phyloP scores from a whole-genome alignment of 1,140 invertebrate genomes.

The Telenomus remus region DNA sequence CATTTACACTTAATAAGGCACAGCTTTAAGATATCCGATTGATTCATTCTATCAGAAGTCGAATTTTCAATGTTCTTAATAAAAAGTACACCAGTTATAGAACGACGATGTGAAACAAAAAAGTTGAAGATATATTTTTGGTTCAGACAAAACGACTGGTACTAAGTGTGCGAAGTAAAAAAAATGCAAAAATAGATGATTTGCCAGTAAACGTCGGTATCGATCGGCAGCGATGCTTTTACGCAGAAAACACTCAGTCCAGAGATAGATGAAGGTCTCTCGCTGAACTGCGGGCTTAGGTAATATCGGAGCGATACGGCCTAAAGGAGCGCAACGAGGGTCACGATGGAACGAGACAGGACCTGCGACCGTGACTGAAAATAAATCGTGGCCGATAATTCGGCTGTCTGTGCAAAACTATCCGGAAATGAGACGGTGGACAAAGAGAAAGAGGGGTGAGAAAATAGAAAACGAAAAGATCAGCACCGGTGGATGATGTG shows the following conservation, averaged over 20 bases:
- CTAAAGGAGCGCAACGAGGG: conserved; percentile 14
- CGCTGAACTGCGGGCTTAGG: conserved; percentile 45
- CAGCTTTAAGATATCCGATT: no score
- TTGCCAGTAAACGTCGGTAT: conserved; percentile 49
- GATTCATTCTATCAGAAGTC: no score
- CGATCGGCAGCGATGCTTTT: conserved; percentile 56
- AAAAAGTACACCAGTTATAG: no score
- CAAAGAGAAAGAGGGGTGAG: conserved; percentile 5
- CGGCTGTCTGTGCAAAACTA: conserved; percentile 14
- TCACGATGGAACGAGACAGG: conserved; percentile 22
- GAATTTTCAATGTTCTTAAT: no score
- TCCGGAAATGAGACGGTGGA: conserved; percentile 42
- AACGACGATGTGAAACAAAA: no score
- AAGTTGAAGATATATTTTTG: no score
- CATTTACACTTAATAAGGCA: background rate
- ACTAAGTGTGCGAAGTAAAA: conserved; percentile 47
- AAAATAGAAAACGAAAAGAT: background rate
- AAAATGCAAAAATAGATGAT: conserved; percentile 13
- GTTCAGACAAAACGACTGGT: no score
- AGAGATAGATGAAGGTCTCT: conserved; percentile 57
- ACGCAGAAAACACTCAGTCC: conserved; percentile 56
- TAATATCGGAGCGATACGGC: conserved; percentile 38
- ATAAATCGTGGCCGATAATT: conserved; percentile 54
- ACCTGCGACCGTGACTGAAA: conserved; percentile 35
- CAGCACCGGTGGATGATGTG: background rate